phyloP scores from a whole-genome alignment of 2,888 invertebrate genomes.

The Nomada goodeniana region DNA sequence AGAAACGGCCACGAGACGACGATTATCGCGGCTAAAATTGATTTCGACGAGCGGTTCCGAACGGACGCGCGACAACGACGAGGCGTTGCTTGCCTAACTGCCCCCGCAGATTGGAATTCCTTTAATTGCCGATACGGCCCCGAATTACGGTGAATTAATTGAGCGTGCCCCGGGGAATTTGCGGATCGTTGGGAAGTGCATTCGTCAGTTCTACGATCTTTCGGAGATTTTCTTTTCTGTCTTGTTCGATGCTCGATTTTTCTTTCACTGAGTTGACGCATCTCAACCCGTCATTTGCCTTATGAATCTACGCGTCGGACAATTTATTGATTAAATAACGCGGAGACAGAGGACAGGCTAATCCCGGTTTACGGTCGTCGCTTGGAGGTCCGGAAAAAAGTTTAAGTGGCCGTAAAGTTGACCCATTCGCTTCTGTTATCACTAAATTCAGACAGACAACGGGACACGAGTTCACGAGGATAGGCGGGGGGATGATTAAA shows the following conservation, averaged over 20 bases:
- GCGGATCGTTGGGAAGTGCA: not conserved
- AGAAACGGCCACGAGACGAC: conserved; percentile 38
- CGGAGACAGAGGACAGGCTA: not conserved
- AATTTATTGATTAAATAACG: not conserved
- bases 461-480: not conserved
- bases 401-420: conserved; percentile 23
- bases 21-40: conserved; percentile 52
- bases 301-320: not conserved
- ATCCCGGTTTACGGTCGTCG: not conserved
- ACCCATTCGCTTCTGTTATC: conserved; percentile 18
- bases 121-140: conserved; percentile 40
- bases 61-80: conserved; percentile 23
- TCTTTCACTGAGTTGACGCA: too few relatives aligned
- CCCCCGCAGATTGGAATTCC: conserved; percentile 37
- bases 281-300: too few relatives aligned
- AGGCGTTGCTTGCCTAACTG: conserved; percentile 2
- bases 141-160: conserved; percentile 34
- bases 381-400: not conserved
- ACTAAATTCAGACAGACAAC: not conserved
- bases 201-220: not conserved
- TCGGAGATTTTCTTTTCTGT: not conserved
- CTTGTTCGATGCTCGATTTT: too few relatives aligned
- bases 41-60: conserved; percentile 54
- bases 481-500: not conserved
- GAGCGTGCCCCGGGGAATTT: not conserved